Evolutionary conservation across 1,140 invertebrate species (phyloP), one percentile per base, ranked within the genome.

Genomic region (Trinorchestia longiramus): DNA sequence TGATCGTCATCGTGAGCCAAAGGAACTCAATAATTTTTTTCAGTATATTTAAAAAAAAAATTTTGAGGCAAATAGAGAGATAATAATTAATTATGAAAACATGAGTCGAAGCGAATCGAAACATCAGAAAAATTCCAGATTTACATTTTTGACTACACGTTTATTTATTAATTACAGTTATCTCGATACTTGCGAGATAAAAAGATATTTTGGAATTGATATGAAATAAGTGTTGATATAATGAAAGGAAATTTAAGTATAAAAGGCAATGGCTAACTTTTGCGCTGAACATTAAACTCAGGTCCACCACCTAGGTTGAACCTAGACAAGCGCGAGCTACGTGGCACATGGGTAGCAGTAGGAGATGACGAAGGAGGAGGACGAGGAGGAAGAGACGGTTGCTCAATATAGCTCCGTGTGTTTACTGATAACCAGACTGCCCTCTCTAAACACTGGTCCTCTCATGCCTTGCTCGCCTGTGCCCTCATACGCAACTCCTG

Each of bases 351-450:
- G n/a, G 88, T 17, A 43, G 88, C 36, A 41, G 87, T 4, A 87
- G 87, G 36, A n/a, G 36, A 87, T 87, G 87, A 87, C 4, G 87
- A 41, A 90, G 88, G 88, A 42, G 43, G 88, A 41, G 17, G 88
- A 90, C 17, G 88, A 90, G 88, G 88, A 42, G 43, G 88, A 41
- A 42, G 88, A 90, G 88, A 90, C 42, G 88, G 88, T 41, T 42
- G 88, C 88, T 90, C 88, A 90, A 90, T 90, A 90, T 90, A 90
- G 88, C 88, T 41, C 28, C 88, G 88, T 90, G 43, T 90, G 88
- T 90, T 90, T 90, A 90, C 88, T 90, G 88, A 90, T 90, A 90
- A 90, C 88, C 88, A 90, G 88, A 90, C 88, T 90, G 88, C 88
- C 88, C 88, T 90, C 88, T 90, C 88, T 90, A 90, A 90, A 90